Evolutionary conservation across 37 sponge, comb jelly and placozoan genomes (phyloP).

Genomic region (Ianthella basta): DNA sequence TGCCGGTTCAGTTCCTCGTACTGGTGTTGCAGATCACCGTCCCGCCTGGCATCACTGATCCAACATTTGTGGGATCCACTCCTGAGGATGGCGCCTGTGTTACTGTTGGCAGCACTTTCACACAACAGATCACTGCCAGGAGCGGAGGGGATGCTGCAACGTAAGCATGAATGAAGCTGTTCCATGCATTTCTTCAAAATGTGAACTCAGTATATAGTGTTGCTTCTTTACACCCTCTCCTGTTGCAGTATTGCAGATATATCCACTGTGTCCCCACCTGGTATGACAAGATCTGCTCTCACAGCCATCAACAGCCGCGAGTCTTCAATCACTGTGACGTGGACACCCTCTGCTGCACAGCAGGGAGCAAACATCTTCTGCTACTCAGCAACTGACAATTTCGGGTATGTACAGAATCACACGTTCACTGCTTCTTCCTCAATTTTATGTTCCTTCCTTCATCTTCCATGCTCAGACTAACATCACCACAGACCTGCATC

Average conservation of each 20-base stretch:
- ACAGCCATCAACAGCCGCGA: background rate
- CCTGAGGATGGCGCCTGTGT: background rate
- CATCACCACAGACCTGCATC: no score
- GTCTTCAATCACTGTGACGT: conserved; percentile 32
- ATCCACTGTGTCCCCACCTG: conserved; percentile 18
- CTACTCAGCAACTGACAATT: conserved; percentile 20
- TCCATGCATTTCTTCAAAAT: no score
- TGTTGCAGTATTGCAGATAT: conserved; percentile 11
- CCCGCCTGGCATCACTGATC: background rate
- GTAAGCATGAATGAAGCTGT: no score
- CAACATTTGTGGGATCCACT: background rate
- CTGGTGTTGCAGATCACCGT: background rate
- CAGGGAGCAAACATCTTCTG: conserved; percentile 29
- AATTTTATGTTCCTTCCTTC: no score
- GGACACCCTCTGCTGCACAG: conserved; percentile 26
- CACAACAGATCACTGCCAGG: conserved; percentile 5
- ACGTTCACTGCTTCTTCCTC: no score
- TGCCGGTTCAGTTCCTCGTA: conserved; percentile 21
- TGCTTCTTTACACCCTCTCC: no score
- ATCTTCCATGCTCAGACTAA: no score
- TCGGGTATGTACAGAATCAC: conserved; percentile 1
- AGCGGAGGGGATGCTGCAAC: background rate
- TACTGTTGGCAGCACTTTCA: background rate
- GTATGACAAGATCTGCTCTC: background rate
- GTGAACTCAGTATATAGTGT: background rate